Conservation (phyloP, 2,797 vertebrate genomes). For the Sparus aurata region DNA sequence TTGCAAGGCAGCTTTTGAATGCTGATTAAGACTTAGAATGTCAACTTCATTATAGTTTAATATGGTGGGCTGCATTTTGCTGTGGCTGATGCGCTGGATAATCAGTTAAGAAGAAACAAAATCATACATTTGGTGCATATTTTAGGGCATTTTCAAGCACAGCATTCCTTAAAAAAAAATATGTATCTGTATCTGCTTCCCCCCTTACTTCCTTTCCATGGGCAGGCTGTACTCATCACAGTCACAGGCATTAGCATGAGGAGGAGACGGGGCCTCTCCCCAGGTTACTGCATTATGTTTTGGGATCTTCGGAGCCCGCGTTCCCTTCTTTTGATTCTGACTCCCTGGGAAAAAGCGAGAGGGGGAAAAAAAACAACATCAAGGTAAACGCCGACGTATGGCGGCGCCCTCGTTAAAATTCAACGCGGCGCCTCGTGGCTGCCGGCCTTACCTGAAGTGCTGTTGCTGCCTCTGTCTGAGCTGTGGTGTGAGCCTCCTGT, state of each 20-base stretch:
- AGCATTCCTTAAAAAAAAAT: background rate
- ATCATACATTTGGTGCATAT: background rate
- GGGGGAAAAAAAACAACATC: slow-evolving; percentile 34
- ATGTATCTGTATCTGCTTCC: background rate
- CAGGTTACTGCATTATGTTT: slow-evolving; percentile 93
- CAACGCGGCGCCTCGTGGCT: slow-evolving; percentile 2
- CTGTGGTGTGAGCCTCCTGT: slow-evolving; percentile 93
- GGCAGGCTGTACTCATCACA: slow-evolving; percentile 91
- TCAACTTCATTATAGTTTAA: background rate
- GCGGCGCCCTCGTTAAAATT: slow-evolving; percentile 41
- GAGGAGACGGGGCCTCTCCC: slow-evolving; percentile 90
- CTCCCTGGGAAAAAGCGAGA: slow-evolving; percentile 85
- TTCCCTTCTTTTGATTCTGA: slow-evolving; percentile 93
- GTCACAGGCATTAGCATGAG: slow-evolving; percentile 88
- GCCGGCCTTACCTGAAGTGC: slow-evolving; percentile 89
- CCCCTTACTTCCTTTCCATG: slow-evolving; percentile 88
- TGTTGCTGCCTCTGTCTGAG: slow-evolving; percentile 92
- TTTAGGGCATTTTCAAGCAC: slow-evolving; percentile 6
- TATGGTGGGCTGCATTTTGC: background rate
- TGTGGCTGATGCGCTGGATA: background rate
- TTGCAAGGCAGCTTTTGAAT: too few species aligned
- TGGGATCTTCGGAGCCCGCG: slow-evolving; percentile 88
- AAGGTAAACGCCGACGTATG: slow-evolving; percentile 39
- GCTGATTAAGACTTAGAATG: too few species aligned
- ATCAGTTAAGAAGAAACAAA: background rate